These are phyloP conservation scores for Lontra canadensis DNA, from an alignment of 2,113 vertebrate genomes.

Conservation along the genomic window DNA sequence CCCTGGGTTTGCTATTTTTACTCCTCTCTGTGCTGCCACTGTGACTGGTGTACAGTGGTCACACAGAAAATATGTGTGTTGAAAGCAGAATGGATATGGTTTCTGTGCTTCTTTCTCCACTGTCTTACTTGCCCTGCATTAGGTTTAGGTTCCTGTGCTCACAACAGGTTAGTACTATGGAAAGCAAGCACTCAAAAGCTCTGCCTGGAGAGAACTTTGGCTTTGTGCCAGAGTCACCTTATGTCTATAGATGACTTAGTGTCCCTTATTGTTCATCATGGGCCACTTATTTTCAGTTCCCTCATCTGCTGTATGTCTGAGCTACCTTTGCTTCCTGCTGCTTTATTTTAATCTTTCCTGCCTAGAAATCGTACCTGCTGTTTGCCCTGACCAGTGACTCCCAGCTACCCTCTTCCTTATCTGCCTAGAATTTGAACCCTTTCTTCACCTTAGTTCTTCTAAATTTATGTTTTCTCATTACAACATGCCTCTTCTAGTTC, in stretches of 20 bases:
- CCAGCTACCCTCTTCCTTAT: not conserved
- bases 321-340: not conserved
- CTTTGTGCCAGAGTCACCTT: not conserved
- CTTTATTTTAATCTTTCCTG: not conserved
- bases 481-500: not conserved
- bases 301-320: not conserved
- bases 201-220: not conserved
- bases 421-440: not conserved
- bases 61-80: not conserved
- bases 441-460: not conserved
- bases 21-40: not conserved
- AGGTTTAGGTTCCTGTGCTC: not conserved
- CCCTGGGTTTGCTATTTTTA: not conserved
- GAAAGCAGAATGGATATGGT: not conserved
- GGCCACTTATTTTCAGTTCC: not conserved
- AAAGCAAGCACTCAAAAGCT: not conserved
- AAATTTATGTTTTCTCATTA: not conserved
- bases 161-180: not conserved
- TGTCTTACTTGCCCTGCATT: not conserved
- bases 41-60: not conserved
- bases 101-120: not conserved
- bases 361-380: not conserved
- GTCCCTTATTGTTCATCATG: not conserved
- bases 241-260: not conserved
- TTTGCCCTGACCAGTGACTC: not conserved